Conservation (phyloP, 2,113 vertebrate genomes). For the Copsychus sechellarum region DNA sequence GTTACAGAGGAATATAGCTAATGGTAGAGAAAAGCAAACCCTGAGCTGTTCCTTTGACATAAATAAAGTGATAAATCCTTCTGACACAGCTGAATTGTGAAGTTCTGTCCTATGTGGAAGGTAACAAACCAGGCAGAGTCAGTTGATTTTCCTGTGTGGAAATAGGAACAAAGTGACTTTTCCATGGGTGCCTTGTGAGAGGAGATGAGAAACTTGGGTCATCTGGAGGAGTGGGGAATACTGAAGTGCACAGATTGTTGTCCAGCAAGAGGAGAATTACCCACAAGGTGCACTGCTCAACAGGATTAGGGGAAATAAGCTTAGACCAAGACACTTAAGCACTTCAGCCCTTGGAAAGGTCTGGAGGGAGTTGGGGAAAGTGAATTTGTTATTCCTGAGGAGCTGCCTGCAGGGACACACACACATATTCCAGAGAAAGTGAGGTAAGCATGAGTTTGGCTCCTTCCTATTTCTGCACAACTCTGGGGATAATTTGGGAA, state of each 20-base stretch:
- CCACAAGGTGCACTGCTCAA: conserved; percentile 72
- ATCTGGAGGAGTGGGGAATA: not conserved
- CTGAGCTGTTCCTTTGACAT: not conserved
- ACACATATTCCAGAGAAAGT: not conserved
- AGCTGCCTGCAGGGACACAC: conserved; percentile 2
- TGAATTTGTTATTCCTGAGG: conserved; percentile 11
- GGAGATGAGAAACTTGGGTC: not conserved
- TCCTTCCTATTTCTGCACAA: not conserved
- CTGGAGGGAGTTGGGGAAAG: conserved; percentile 22
- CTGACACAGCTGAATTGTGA: not conserved
- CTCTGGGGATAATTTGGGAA: not conserved
- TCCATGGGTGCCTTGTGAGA: not conserved
- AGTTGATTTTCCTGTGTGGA: not conserved
- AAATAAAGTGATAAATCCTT: not conserved
- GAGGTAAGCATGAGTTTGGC: conserved; percentile 35
- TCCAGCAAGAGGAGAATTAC: conserved; percentile 68
- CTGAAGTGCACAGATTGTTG: not conserved
- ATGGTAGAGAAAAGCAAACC: not conserved
- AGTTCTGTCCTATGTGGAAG: not conserved
- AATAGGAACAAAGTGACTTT: not conserved
- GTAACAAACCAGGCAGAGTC: not conserved
- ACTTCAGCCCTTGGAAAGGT: conserved; percentile 44
- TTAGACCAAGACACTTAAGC: conserved; percentile 65
- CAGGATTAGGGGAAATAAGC: conserved; percentile 80
- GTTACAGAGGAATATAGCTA: not conserved